Evolutionary conservation across 37 sponge, comb jelly and placozoan species (phyloP), one percentile per base, ranked within the genome.

Genomic region (Chondrilla cf. caribensis): DNA sequence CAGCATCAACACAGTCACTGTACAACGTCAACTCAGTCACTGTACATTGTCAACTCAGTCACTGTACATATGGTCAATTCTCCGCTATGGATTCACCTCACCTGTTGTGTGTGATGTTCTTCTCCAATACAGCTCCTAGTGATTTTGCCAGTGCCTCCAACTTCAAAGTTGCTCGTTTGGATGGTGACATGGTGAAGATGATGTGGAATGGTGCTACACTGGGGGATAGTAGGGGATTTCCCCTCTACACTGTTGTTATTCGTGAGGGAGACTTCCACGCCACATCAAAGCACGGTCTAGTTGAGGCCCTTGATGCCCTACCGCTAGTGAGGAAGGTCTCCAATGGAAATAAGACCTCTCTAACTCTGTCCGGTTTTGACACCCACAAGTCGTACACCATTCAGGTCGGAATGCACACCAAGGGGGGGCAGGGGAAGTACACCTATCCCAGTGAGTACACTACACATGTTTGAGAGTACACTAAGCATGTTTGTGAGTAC

Each of bases 381-480:
- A 9, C 40, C 44, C 36, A 2, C 21, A 40, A 38, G 25, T 39
- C 44, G 24, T 73, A 73, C 44, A 39, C 41, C 41, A 25, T 73
- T 22, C 41, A 42, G 25, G 44, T 73, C 2, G 24, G n/a, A 19
- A 43, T 73, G n/a, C 6, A 18, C 24, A 73, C 41, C 40, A 2
- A 40, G 15, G 76, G 44, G 40, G 76, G 76, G 0, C n/a, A 36
- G 25, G 41, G 44, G 36, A 22, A 22, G n/a, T 73, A 42, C 44
- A 73, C 76, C 36, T 73, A 73, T 25, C 76, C 76, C 0, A 19
- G 76, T 73, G 44, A 73, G 76, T 73, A 55, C 57, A 55, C n/a
- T n/a, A n/a, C n/a, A n/a, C n/a, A n/a, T n/a, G n/a, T n/a, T n/a
- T n/a, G n/a, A n/a, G n/a, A n/a, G n/a, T n/a, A n/a, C n/a, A n/a